Conservation (phyloP, 30 jellyfish, hydroid and myxozoan genomes). For the Aurelia coerulea region DNA sequence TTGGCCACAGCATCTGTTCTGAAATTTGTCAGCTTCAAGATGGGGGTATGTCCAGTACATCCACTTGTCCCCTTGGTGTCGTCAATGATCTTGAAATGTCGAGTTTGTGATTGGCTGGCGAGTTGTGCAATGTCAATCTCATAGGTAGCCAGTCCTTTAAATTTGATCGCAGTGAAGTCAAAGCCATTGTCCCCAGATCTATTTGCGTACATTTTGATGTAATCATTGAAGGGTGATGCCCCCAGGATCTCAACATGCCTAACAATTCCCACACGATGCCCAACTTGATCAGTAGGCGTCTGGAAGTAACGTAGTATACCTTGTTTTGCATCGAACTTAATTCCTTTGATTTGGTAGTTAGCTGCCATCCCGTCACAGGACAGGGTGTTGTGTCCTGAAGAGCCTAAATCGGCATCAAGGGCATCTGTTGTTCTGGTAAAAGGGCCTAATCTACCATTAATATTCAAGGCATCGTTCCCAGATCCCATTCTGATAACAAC, state of each 20-base stretch:
- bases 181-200: not conserved
- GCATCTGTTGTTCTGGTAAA: constrained; percentile 3
- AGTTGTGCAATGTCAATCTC: constrained; percentile 3
- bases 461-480: constrained; percentile 38
- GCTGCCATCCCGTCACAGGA: constrained; percentile 4
- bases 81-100: constrained; percentile 13
- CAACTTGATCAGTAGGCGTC: not conserved
- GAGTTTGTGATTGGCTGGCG: not conserved
- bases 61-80: not conserved
- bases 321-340: not conserved
- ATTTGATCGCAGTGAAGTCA: constrained; percentile 6
- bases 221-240: constrained; percentile 16
- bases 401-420: constrained; percentile 19
- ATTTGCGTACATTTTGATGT: constrained; percentile 21
- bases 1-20: constrained; percentile 23
- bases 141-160: constrained; percentile 13
- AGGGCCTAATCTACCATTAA: constrained; percentile 6
- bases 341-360: constrained; percentile 1
- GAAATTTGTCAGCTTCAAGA: not conserved
- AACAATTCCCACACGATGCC: constrained; percentile 16
- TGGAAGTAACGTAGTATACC: not conserved
- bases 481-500: constrained; percentile 6
- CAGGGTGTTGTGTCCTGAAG: constrained; percentile 13
- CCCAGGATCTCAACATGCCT: constrained; percentile 1
- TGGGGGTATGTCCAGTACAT: not conserved